Base-by-base conservation (phyloP, 1,140 invertebrate genomes). In the Brachystomella parvula region DNA sequence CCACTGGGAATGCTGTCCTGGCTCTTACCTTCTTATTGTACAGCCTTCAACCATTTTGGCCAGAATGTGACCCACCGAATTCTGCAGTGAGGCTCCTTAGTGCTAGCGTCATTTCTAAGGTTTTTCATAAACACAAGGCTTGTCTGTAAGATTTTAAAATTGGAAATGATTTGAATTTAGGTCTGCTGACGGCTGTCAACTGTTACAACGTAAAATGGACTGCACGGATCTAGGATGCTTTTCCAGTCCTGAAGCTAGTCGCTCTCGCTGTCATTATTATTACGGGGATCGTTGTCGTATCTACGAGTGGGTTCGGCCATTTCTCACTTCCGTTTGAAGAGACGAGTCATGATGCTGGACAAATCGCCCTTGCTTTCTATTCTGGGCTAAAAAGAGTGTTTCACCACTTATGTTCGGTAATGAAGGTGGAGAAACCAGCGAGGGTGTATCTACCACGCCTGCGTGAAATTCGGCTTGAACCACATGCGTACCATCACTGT, bases 161-260 rank as follows among this genome's bases (percentile, higher is more conserved):
- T 44, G n/a, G n/a, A 44, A 44, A 12, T 44, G 9, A 44, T 44
- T 44, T 44, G n/a, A 35, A 62, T 82, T 32, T 79, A 96, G 94
- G 91, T 81, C 81, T 96, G 28, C 80, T 99, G 19, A 98, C 94
- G 0, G 89, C 88, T 29, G 87, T 98, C 56, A 99, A 99, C 77
- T 97, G 94, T 77, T 92, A 89, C 74, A 92, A 95, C 78, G 96
- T 98, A 0, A 94, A 94, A 81, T 93, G 89, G 86, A 90, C 93
- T 2, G 95, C 94, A 1, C 83, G 88, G 65, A 86, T 97, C 0
- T 94, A 96, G 76, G 92, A 96, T 78, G 82, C 90, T 6, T 98
- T 98, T 76, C 96, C 94, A 1, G 88, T 87, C 29, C 91, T 93
- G 21, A 98, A 98, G 81, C 84, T 98, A 17, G 79, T 94, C 17